phyloP scores from a whole-genome alignment of 2,888 invertebrate genomes.

The Thereva nobilitata region DNA sequence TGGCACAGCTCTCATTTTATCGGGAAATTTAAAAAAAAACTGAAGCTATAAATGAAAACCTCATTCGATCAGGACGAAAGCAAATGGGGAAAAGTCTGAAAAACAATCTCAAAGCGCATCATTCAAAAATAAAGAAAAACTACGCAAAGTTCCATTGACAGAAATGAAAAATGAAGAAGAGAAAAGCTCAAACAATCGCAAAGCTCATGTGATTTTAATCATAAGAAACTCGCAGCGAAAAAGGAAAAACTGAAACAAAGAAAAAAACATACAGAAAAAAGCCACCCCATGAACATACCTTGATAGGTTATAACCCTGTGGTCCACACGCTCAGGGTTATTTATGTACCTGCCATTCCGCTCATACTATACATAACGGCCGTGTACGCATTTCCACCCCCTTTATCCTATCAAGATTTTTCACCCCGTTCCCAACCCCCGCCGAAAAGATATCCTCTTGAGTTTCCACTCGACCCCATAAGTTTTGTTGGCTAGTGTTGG shows the following conservation, averaged over 20 bases:
- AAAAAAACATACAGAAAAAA: not conserved
- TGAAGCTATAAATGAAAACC: too few species aligned
- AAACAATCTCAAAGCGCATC: too few species aligned
- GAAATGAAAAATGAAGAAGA: not conserved
- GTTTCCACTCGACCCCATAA: constrained; percentile 8
- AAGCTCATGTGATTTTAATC: too few species aligned
- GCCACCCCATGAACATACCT: constrained; percentile 11
- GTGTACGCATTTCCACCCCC: constrained; percentile 28
- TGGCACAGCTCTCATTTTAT: too few species aligned
- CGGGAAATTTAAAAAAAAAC: too few species aligned
- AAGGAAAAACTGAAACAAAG: not conserved
- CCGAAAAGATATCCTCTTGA: not conserved
- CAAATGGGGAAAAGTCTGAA: too few species aligned
- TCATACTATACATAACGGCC: constrained; percentile 9
- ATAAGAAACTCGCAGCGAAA: too few species aligned
- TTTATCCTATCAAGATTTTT: not conserved
- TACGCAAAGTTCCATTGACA: too few species aligned
- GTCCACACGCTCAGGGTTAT: constrained; percentile 27
- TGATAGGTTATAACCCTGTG: constrained; percentile 33
- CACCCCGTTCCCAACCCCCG: not conserved
- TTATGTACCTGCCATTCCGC: constrained; percentile 27
- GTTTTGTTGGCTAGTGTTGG: not conserved
- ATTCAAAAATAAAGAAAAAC: too few species aligned
- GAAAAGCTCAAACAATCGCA: not conserved
- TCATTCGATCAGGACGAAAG: too few species aligned